Base-by-base conservation (phyloP, 2,888 invertebrate genomes). In the Meiosimyza decipiens region DNA sequence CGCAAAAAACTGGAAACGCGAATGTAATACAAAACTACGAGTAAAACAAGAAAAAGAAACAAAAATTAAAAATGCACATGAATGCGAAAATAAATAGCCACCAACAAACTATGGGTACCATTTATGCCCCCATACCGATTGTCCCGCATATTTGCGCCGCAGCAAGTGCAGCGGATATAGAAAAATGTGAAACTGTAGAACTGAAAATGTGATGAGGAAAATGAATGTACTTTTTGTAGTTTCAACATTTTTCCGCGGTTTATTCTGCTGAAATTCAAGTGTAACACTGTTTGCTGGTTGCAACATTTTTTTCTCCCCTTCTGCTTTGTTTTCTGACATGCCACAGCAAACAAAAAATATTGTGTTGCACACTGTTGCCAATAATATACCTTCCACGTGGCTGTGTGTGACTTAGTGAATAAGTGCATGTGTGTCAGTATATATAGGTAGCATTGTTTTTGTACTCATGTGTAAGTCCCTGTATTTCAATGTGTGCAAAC, bases 21-120 rank as follows among this genome's bases (percentile, higher is more conserved):
- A 66, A 54, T 40, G 40, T 40, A 12, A 66, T 16, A 33, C 7
- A 66, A 52, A 40, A 66, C 28, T 18, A 40, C 18, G 22, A 22
- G 6, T 50, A 59, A 60, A 65, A 50, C 12, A 50, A 57, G 60
- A 16, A 68, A 51, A 40, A 47, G 28, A 70, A 52, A 69, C 16
- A 69, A 69, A 40, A 40, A 40, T 40, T 40, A 40, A 40, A 40
- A 40, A 51, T 51, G 22, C 40, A 52, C 69, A 69, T 18, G 62
- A 69, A 70, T 63, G 63, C 54, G 62, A 52, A 70, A 70, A 70
- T 63, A 70, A 70, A 70, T 70, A 63, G 54, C 62, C 52, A 70
- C 13, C 63, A 16, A 40, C 54, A 40, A 16, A 5, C 54, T 28
- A 4, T 16, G 4, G 54, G 54, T 22, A 11, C 16, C 16, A n/a